These are phyloP conservation scores for Gasterosteus aculeatus DNA, from an alignment of 2,113 vertebrate genomes.

Conservation along the genomic window DNA sequence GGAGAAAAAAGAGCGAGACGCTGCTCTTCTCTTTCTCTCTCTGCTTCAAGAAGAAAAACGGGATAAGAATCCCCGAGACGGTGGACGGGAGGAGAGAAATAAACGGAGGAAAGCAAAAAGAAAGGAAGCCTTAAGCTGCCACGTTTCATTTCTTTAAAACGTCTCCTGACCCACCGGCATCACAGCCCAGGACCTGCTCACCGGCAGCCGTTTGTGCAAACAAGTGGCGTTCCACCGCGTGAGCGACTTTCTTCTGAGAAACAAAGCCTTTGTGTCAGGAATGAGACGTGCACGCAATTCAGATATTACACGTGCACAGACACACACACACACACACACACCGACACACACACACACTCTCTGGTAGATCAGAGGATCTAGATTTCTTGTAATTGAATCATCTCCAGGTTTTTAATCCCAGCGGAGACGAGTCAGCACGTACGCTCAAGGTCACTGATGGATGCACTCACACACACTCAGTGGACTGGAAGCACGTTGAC, in stretches of 20 bases:
- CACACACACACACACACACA: slow-evolving; percentile 1
- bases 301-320: background rate
- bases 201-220: no score
- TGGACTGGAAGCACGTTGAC: background rate
- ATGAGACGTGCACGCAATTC: slow-evolving; percentile 19
- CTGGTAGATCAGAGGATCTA: slow-evolving; percentile 20
- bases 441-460: slow-evolving; percentile 38
- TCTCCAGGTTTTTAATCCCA: slow-evolving; percentile 40
- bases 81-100: background rate
- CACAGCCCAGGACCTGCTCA: no score
- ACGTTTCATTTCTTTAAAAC: slow-evolving; percentile 27
- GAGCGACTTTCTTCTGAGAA: no score
- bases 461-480: slow-evolving; percentile 6
- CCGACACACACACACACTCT: slow-evolving; percentile 6
- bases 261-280: background rate
- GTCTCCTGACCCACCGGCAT: background rate
- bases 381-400: slow-evolving; percentile 54
- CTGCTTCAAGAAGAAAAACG: slow-evolving; percentile 27
- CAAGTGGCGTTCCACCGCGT: no score
- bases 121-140: background rate
- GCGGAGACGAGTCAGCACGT: slow-evolving; percentile 41
- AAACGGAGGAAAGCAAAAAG: slow-evolving; percentile 1
- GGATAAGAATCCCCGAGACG: background rate
- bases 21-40: background rate
- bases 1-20: background rate